Conservation (phyloP, 2,113 vertebrate species). For the Anolis sagrei region DNA sequence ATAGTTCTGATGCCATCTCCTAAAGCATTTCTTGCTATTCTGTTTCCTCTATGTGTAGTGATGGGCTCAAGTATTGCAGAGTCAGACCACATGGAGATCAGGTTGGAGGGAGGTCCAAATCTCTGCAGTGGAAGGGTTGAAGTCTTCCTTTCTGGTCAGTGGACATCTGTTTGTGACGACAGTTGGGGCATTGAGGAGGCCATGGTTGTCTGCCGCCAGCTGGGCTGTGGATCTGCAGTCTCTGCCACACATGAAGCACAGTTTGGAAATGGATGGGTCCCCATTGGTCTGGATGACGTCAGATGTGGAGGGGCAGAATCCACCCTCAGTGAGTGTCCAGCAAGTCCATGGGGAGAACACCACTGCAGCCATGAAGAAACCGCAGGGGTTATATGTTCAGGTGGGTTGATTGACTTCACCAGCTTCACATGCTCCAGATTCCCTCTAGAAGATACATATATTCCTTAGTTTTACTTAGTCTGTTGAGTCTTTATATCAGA, state of each 20-base stretch:
- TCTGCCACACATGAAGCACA: not conserved
- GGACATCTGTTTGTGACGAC: slow-evolving; percentile 10
- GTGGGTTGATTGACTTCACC: slow-evolving; percentile 1
- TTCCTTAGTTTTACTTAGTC: too few species aligned
- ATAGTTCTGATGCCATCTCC: too few species aligned
- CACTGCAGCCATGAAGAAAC: not conserved
- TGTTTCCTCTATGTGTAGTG: not conserved
- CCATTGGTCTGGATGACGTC: not conserved
- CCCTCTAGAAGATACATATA: too few species aligned
- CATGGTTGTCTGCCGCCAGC: too few species aligned
- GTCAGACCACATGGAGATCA: too few species aligned
- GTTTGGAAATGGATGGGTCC: slow-evolving; percentile 15
- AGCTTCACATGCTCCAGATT: too few species aligned
- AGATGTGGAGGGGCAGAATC: not conserved
- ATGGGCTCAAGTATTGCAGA: not conserved
- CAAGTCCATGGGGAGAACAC: not conserved
- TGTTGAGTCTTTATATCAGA: too few species aligned
- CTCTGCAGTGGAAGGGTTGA: not conserved
- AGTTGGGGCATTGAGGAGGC: too few species aligned
- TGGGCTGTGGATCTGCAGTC: not conserved
- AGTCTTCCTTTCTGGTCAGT: not conserved
- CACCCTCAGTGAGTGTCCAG: not conserved
- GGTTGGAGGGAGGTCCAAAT: not conserved
- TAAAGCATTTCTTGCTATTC: not conserved
- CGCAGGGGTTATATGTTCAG: slow-evolving; percentile 27